Conservation (phyloP, 2,797 vertebrate species). For the Fistularia tabacaria region DNA sequence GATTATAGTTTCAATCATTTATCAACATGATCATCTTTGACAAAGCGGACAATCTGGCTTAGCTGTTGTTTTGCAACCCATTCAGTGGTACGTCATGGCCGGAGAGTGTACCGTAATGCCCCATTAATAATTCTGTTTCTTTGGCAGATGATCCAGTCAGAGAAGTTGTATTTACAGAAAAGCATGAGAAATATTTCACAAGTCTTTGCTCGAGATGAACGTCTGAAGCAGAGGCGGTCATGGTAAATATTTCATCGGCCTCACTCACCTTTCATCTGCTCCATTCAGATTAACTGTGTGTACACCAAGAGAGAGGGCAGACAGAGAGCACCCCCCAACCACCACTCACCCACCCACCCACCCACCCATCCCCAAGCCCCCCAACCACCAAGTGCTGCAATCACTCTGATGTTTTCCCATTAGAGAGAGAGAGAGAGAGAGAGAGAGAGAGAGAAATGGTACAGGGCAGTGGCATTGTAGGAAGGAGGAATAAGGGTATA, state of each 20-base stretch:
- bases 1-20: no score
- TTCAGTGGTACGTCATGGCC: no score
- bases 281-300: slow-evolving; percentile 21
- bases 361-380: not conserved
- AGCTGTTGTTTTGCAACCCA: no score
- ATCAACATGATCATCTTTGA: no score
- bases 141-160: not conserved
- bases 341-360: slow-evolving; percentile 2
- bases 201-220: not conserved
- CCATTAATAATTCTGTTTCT: not conserved
- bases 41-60: no score
- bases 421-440: not conserved
- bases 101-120: not conserved
- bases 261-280: slow-evolving; percentile 32
- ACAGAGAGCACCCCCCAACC: slow-evolving; percentile 1
- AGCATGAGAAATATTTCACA: not conserved
- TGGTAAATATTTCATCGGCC: slow-evolving; percentile 41
- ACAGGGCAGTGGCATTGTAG: slow-evolving; percentile 1
- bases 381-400: slow-evolving; percentile 21
- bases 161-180: not conserved
- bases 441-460: not conserved
- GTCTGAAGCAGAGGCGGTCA: slow-evolving; percentile 4
- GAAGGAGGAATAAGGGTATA: not conserved
- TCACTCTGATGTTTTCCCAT: slow-evolving; percentile 1
- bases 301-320: slow-evolving; percentile 4